phyloP scores from a whole-genome alignment of 2,797 vertebrate genomes.

The Myotis findleyi region DNA sequence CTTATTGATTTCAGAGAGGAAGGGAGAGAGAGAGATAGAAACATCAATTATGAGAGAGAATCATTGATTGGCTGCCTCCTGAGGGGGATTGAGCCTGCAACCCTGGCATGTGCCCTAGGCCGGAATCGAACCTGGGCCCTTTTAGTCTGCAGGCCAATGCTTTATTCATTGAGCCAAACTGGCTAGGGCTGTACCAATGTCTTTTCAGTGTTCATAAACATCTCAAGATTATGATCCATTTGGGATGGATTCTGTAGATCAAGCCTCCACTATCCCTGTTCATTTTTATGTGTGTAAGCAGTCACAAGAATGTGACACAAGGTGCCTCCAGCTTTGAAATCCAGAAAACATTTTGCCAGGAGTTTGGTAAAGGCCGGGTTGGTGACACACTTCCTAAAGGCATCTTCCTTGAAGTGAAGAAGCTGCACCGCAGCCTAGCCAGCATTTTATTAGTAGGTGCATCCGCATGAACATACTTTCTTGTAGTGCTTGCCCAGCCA shows the following conservation, averaged over 20 bases:
- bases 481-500: not conserved
- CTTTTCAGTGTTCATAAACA: slow-evolving; percentile 99
- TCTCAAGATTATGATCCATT: slow-evolving; percentile 99
- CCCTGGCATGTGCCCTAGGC: too few relatives aligned
- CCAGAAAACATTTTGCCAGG: slow-evolving; percentile 97
- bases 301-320: slow-evolving; percentile 98
- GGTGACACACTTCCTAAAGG: slow-evolving; percentile 97
- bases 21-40: too few relatives aligned
- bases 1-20: too few relatives aligned
- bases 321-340: slow-evolving; percentile 97
- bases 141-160: too few relatives aligned
- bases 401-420: slow-evolving; percentile 98
- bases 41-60: too few relatives aligned
- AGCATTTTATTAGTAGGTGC: slow-evolving; percentile 96
- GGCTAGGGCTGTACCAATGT: slow-evolving; percentile 92
- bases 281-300: slow-evolving; percentile 97
- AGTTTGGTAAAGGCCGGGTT: slow-evolving; percentile 98
- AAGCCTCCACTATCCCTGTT: slow-evolving; percentile 98
- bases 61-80: too few relatives aligned
- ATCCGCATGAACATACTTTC: slow-evolving; percentile 96
- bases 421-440: slow-evolving; percentile 95
- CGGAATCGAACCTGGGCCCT: too few relatives aligned
- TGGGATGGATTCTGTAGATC: slow-evolving; percentile 98
- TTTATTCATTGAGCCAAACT: too few relatives aligned
- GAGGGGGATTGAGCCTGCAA: too few relatives aligned